Evolutionary conservation across 2,797 vertebrate genomes (phyloP).

Genomic region (Halcyon leucocephala): DNA sequence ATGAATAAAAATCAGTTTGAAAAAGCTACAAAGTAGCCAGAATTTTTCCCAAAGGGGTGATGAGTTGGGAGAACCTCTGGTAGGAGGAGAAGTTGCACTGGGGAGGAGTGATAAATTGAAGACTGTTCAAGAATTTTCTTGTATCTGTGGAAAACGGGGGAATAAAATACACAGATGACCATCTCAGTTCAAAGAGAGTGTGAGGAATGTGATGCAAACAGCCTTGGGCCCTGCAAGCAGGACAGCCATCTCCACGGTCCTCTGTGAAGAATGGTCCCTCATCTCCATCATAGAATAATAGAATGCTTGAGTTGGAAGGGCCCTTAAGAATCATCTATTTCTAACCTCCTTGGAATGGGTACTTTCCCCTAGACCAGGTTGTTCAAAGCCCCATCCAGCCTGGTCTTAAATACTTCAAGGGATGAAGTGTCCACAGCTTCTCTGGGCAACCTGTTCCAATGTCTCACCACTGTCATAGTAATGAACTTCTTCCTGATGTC

Average conservation of each 20-base stretch:
- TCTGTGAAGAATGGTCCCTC: not conserved
- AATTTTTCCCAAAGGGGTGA: not conserved
- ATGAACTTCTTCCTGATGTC: too few relatives aligned
- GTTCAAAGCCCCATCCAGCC: too few relatives aligned
- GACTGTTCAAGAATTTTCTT: not conserved
- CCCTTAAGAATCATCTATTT: too few relatives aligned
- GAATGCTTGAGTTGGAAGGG: too few relatives aligned
- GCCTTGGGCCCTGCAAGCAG: not conserved
- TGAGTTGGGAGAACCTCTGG: not conserved
- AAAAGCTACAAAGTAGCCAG: not conserved
- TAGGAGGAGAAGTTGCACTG: not conserved
- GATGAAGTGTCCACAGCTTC: too few relatives aligned
- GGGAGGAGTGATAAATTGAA: not conserved
- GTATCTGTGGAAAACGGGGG: not conserved
- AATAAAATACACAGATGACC: not conserved
- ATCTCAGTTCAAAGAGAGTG: not conserved
- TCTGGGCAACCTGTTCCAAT: too few relatives aligned
- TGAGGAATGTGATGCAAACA: not conserved
- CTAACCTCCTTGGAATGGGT: too few relatives aligned
- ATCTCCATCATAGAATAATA: too few relatives aligned
- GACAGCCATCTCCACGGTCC: not conserved
- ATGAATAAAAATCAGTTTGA: not conserved
- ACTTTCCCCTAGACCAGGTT: too few relatives aligned
- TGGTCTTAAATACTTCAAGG: too few relatives aligned
- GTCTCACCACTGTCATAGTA: too few relatives aligned